Conservation (phyloP, 2,888 invertebrate species). For the Hirudinaria manillensis region DNA sequence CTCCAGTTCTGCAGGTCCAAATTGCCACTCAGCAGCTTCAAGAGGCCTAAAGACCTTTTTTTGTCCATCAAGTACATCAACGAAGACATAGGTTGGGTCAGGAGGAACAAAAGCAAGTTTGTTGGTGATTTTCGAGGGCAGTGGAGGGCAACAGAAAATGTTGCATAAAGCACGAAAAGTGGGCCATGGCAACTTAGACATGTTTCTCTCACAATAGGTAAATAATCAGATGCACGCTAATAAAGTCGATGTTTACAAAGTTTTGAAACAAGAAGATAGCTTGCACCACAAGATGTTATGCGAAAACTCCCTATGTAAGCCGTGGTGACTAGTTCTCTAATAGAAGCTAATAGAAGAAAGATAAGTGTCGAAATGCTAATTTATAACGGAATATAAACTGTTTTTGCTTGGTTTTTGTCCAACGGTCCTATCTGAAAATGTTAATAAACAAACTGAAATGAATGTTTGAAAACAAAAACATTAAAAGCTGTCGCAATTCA, state of each 20-base stretch:
- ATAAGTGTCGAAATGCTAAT: no score
- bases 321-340: no score
- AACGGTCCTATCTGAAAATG: neutral
- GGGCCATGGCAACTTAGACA: constrained; percentile 30
- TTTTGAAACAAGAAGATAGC: no score
- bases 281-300: no score
- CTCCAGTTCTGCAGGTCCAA: constrained; percentile 30
- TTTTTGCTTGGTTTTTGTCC: no score
- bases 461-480: constrained; percentile 18
- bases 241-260: no score
- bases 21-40: constrained; percentile 29
- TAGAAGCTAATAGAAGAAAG: no score
- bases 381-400: no score
- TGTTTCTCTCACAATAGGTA: neutral
- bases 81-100: constrained; percentile 15
- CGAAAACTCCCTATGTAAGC: no score
- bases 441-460: constrained; percentile 18
- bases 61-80: constrained; percentile 5
- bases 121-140: constrained; percentile 33
- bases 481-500: neutral
- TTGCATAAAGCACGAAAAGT: constrained; percentile 29
- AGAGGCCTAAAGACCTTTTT: constrained; percentile 19
- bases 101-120: constrained; percentile 35
- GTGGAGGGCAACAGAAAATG: constrained; percentile 34
- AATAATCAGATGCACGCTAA: no score